These are phyloP conservation scores for Oryctes rhinoceros DNA, from an alignment of 1,140 invertebrate species.

Conservation along the genomic window DNA sequence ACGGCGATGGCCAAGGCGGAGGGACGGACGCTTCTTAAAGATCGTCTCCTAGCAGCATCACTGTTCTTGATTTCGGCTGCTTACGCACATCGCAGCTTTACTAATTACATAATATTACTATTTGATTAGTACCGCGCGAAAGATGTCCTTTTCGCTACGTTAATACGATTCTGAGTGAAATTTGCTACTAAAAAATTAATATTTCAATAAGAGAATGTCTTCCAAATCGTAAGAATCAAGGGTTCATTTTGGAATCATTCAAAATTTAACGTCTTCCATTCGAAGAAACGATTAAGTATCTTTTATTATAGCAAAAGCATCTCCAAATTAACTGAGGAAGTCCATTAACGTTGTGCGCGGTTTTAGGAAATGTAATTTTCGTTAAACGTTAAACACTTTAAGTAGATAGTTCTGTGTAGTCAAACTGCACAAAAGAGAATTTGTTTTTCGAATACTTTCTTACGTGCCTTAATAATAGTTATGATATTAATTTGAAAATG, in stretches of 20 bases:
- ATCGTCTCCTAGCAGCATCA: not conserved
- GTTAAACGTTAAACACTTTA: too few species aligned
- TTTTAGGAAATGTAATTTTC: too few species aligned
- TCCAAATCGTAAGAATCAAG: not conserved
- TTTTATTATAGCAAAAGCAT: too few species aligned
- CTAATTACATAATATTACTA: conserved; percentile 2
- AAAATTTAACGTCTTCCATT: too few species aligned
- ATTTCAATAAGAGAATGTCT: too few species aligned
- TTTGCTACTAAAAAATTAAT: too few species aligned
- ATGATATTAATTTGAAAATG: too few species aligned
- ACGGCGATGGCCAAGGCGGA: conserved; percentile 55
- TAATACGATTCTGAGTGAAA: not conserved
- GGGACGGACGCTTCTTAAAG: conserved; percentile 48
- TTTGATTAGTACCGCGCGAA: conserved; percentile 8
- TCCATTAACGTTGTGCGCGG: too few species aligned
- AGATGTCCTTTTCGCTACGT: conserved; percentile 26
- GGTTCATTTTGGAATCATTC: conserved; percentile 14
- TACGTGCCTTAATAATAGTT: too few species aligned
- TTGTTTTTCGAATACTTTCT: too few species aligned
- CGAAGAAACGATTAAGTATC: too few species aligned
- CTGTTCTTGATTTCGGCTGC: conserved; percentile 33
- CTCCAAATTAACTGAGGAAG: too few species aligned
- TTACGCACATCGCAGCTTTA: conserved; percentile 41
- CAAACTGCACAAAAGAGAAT: not conserved
- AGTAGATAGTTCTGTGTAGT: not conserved